A percentile compares a stretch with the other conserved stretches of the same genome.
These are phyloP conservation scores for Caenorhabditis auriculariae DNA, from an alignment of 2,888 invertebrate species.

Conservation along the genomic window DNA sequence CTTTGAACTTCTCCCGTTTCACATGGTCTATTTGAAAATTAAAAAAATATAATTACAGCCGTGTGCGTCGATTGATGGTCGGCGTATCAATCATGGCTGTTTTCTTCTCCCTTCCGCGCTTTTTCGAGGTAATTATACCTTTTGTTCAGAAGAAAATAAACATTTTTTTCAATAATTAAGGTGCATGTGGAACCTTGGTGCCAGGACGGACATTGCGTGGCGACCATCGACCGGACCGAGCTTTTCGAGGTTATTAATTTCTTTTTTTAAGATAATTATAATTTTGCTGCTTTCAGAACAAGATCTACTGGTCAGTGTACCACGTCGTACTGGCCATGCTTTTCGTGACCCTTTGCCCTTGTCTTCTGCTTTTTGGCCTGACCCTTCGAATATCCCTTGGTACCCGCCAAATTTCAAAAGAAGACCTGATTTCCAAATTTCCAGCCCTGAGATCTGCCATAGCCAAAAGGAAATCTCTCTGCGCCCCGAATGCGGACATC, in stretches of 20 bases:
- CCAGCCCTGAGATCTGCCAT: slow-evolving; percentile 34
- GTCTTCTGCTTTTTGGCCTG: slow-evolving; percentile 54
- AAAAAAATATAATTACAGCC: slow-evolving; percentile 35
- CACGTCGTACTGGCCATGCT: slow-evolving; percentile 55
- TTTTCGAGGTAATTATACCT: slow-evolving; percentile 51
- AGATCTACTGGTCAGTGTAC: slow-evolving; percentile 57
- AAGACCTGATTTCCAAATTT: background rate
- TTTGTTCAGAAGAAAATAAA: background rate
- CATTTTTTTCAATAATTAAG: slow-evolving; percentile 21
- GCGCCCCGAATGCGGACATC: slow-evolving; percentile 44
- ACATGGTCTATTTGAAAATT: no score
- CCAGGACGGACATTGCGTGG: slow-evolving; percentile 14
- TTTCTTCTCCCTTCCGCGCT: slow-evolving; percentile 57
- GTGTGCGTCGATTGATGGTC: slow-evolving; percentile 58
- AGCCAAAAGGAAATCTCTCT: slow-evolving; percentile 42
- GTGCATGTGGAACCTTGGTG: slow-evolving; percentile 41
- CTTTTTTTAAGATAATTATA: background rate
- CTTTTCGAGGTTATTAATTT: slow-evolving; percentile 36
- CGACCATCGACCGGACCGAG: slow-evolving; percentile 36
- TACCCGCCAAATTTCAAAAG: no score
- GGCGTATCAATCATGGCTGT: slow-evolving; percentile 53
- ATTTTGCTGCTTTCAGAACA: slow-evolving; percentile 39
- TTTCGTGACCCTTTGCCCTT: slow-evolving; percentile 57
- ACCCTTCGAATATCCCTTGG: slow-evolving; percentile 45
- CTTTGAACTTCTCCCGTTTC: no score